These are phyloP conservation scores for Ypsolopha scabrella DNA, from an alignment of 2,888 invertebrate genomes.

Conservation along the genomic window DNA sequence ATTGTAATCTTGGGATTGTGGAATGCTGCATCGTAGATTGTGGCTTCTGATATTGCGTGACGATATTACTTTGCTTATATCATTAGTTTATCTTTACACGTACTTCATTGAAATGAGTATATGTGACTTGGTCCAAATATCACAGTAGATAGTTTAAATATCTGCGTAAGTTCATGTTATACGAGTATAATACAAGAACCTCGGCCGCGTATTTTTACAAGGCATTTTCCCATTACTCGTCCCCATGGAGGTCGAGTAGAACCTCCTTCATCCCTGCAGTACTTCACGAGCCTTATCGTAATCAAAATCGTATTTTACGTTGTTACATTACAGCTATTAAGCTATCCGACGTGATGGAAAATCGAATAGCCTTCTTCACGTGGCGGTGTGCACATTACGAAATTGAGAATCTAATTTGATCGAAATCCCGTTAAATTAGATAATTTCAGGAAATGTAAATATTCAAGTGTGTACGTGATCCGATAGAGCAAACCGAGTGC, in stretches of 20 bases:
- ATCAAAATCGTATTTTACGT: conserved; percentile 49
- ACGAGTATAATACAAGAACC: too few species aligned
- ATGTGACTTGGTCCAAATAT: too few species aligned
- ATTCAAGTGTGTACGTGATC: not conserved
- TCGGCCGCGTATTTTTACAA: too few species aligned
- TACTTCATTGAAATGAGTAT: too few species aligned
- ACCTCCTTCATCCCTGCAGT: conserved; percentile 9
- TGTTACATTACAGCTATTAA: conserved; percentile 34
- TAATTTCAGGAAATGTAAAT: not conserved
- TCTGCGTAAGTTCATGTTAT: too few species aligned
- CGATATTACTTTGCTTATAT: conserved; percentile 11
- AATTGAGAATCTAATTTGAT: conserved; percentile 3
- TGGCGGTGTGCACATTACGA: not conserved
- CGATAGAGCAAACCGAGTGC: not conserved
- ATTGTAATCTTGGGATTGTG: conserved; percentile 25
- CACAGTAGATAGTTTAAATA: too few species aligned
- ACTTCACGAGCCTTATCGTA: conserved; percentile 34
- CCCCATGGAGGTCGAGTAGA: not conserved
- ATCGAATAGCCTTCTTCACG: conserved; percentile 26
- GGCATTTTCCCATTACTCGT: too few species aligned
- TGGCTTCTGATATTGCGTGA: conserved; percentile 23
- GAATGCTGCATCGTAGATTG: conserved; percentile 17
- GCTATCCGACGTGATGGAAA: conserved; percentile 41
- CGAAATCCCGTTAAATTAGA: not conserved
- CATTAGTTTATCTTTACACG: too few species aligned